A percentile compares a stretch with the other conserved stretches of the same genome.
These are phyloP conservation scores for Hippocampus kuda DNA, from an alignment of 2,797 vertebrate genomes.

Conservation along the genomic window DNA sequence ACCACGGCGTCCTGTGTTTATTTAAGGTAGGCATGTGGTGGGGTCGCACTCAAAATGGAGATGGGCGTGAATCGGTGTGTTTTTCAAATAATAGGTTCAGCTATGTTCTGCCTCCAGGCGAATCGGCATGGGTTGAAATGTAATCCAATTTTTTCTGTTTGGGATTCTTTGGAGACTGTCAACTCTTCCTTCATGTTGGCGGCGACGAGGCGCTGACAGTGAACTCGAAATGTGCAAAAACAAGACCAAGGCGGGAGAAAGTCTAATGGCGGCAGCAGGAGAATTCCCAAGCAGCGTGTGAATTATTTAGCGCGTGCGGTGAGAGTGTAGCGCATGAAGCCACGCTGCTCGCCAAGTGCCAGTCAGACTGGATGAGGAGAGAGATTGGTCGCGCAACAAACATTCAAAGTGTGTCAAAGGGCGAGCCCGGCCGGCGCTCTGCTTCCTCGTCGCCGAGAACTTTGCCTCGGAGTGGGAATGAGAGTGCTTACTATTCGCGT, in stretches of 20 bases:
- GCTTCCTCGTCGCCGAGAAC: background rate
- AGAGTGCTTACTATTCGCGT: background rate
- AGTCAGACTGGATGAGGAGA: conserved; percentile 35
- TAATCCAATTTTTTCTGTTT: conserved; percentile 50
- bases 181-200: conserved; percentile 12
- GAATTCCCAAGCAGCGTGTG: conserved; percentile 66
- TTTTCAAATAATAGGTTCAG: background rate
- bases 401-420: conserved; percentile 26
- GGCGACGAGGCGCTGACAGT: conserved; percentile 20
- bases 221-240: conserved; percentile 37
- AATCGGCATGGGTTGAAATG: background rate
- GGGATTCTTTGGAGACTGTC: conserved; percentile 52
- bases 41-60: background rate
- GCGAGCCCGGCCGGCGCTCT: conserved; percentile 12
- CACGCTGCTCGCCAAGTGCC: conserved; percentile 43
- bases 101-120: background rate
- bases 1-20: background rate
- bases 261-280: conserved; percentile 61
- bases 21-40: too few relatives aligned
- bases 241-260: conserved; percentile 40
- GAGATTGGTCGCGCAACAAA: conserved; percentile 36
- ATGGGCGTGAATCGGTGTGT: background rate
- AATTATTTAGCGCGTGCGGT: conserved; percentile 67
- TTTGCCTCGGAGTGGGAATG: background rate
- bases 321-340: conserved; percentile 54